phyloP scores from a whole-genome alignment of 2,888 invertebrate species.

The Lottia gigantea region DNA sequence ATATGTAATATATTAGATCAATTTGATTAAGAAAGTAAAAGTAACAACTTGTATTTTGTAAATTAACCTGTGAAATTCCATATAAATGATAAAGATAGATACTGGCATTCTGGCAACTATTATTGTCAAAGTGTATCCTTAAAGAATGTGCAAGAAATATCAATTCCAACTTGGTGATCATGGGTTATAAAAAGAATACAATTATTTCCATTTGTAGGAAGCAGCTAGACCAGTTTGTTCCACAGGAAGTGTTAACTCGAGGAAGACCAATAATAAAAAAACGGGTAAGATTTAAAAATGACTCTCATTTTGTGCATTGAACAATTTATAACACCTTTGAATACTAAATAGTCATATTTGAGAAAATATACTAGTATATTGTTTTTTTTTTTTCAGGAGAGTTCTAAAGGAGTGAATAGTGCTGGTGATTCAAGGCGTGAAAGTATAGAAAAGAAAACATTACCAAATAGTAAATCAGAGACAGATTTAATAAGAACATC shows the following conservation, averaged over 20 bases:
- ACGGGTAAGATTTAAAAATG: slow-evolving; percentile 19
- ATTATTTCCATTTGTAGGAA: slow-evolving; percentile 34
- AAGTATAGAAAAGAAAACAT: slow-evolving; percentile 31
- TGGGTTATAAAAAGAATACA: too few species aligned
- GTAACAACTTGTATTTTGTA: not conserved
- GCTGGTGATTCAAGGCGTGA: slow-evolving; percentile 29
- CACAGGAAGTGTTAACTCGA: slow-evolving; percentile 48
- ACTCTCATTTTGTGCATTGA: slow-evolving; percentile 5
- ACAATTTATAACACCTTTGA: not conserved
- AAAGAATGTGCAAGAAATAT: not conserved
- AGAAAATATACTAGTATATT: too few species aligned
- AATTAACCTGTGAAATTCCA: too few species aligned
- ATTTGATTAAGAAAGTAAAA: slow-evolving; percentile 6
- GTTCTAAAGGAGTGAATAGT: slow-evolving; percentile 28
- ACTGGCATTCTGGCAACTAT: too few species aligned
- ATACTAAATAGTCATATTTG: not conserved
- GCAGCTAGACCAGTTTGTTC: slow-evolving; percentile 57
- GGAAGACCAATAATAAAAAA: slow-evolving; percentile 37
- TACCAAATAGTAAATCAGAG: slow-evolving; percentile 44
- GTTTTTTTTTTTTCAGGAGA: slow-evolving; percentile 30
- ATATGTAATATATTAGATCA: not conserved
- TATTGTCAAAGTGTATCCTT: too few species aligned
- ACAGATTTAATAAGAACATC: slow-evolving; percentile 32
- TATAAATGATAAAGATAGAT: too few species aligned
- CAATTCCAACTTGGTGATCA: too few species aligned